phyloP scores from a whole-genome alignment of 2,113 vertebrate species.

The Python bivittatus region DNA sequence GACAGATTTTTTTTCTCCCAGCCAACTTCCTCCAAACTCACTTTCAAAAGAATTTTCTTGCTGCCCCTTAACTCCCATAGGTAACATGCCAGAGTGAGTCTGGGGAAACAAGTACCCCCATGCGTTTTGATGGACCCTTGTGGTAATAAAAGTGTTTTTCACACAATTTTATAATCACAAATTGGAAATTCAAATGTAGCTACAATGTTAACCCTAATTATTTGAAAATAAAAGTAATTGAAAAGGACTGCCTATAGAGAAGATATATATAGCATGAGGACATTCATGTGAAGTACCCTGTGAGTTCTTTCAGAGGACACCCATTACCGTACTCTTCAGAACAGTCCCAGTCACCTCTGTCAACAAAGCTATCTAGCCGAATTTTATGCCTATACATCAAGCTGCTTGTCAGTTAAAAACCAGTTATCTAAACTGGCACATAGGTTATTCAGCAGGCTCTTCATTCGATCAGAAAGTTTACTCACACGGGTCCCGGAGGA shows the following conservation, averaged over 20 bases:
- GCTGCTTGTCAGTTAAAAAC: constrained; percentile 22
- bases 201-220: not conserved
- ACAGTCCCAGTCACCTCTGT: not conserved
- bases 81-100: not conserved
- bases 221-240: too few relatives aligned
- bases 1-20: not conserved
- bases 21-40: not conserved
- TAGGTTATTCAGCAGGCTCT: constrained; percentile 36
- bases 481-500: constrained; percentile 39
- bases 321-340: too few relatives aligned
- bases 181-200: not conserved
- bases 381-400: constrained; percentile 36
- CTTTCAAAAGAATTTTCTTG: not conserved
- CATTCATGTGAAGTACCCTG: too few relatives aligned
- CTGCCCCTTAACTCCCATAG: not conserved
- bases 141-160: not conserved
- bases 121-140: not conserved
- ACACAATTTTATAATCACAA: not conserved
- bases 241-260: too few relatives aligned
- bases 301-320: too few relatives aligned
- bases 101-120: not conserved
- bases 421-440: constrained; percentile 22
- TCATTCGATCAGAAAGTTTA: constrained; percentile 43
- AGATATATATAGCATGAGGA: too few relatives aligned
- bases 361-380: constrained; percentile 26